phyloP scores from a whole-genome alignment of 2,797 vertebrate species.

The Sarcoramphus papa region DNA sequence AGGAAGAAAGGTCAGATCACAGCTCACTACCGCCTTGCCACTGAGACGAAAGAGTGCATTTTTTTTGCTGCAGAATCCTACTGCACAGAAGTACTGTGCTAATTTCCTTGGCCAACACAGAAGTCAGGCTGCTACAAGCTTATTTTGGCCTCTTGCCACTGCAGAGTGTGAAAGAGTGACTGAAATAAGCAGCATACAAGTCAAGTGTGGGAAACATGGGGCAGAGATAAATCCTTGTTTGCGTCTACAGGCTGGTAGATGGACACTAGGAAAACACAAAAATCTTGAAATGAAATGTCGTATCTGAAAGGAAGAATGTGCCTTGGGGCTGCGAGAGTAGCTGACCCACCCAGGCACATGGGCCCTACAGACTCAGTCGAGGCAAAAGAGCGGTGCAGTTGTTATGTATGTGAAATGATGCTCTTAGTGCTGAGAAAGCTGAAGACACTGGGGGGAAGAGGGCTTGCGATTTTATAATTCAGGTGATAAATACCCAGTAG shows the following conservation, averaged over 20 bases:
- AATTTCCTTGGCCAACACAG: background rate
- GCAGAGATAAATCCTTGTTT: background rate
- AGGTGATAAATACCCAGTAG: background rate
- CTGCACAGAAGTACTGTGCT: background rate
- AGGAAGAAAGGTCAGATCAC: background rate
- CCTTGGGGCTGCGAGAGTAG: background rate
- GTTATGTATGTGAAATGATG: background rate
- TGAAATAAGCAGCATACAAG: background rate
- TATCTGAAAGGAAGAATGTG: background rate
- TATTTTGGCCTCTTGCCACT: slow-evolving; percentile 16
- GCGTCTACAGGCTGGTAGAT: background rate
- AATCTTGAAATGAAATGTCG: too few relatives aligned
- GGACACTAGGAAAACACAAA: background rate
- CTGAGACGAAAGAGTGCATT: background rate
- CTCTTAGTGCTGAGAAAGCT: background rate
- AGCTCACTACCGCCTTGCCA: background rate
- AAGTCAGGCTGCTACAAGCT: slow-evolving; percentile 28
- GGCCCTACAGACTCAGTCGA: background rate
- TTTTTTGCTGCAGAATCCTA: background rate
- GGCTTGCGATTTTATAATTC: background rate
- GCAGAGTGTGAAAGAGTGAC: slow-evolving; percentile 41
- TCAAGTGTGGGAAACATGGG: background rate
- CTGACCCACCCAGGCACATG: background rate
- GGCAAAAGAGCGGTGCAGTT: background rate
- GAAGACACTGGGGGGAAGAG: accelerated